phyloP scores from a whole-genome alignment of 2,797 vertebrate species.

The Sparus aurata region DNA sequence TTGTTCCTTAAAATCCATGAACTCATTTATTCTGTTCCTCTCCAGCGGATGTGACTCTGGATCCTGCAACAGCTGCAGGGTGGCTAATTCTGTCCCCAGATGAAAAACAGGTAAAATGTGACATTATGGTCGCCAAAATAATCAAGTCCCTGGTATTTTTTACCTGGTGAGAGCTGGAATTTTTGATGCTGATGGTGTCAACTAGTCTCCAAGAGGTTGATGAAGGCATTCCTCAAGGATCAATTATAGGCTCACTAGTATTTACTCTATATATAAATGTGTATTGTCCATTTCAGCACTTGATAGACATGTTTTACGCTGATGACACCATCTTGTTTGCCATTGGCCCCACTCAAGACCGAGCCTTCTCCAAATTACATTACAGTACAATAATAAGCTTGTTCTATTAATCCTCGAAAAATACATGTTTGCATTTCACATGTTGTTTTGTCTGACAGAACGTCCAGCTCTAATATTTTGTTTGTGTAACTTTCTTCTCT shows the following conservation, averaged over 20 bases:
- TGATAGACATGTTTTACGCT: neutral
- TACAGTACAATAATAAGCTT: too few species aligned
- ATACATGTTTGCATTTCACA: too few species aligned
- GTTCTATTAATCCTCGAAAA: too few species aligned
- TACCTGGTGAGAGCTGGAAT: neutral
- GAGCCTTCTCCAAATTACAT: too few species aligned
- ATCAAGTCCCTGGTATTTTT: too few species aligned
- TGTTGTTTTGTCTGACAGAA: too few species aligned
- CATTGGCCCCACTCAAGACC: too few species aligned
- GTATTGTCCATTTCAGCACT: neutral
- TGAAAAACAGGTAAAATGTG: conserved; percentile 61
- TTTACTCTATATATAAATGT: neutral
- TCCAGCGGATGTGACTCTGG: conserved; percentile 60
- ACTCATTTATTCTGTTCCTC: neutral
- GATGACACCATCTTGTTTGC: neutral
- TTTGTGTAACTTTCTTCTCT: neutral
- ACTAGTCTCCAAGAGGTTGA: too few species aligned
- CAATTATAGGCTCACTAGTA: neutral
- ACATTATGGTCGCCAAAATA: neutral
- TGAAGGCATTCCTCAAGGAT: neutral
- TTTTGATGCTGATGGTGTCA: neutral
- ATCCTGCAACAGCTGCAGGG: conserved; percentile 50
- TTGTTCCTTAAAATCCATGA: too few species aligned
- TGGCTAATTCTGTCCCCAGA: conserved; percentile 56
- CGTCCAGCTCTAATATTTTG: neutral